Conservation (phyloP, 2,888 invertebrate genomes). For the Drosophila leonis region DNA sequence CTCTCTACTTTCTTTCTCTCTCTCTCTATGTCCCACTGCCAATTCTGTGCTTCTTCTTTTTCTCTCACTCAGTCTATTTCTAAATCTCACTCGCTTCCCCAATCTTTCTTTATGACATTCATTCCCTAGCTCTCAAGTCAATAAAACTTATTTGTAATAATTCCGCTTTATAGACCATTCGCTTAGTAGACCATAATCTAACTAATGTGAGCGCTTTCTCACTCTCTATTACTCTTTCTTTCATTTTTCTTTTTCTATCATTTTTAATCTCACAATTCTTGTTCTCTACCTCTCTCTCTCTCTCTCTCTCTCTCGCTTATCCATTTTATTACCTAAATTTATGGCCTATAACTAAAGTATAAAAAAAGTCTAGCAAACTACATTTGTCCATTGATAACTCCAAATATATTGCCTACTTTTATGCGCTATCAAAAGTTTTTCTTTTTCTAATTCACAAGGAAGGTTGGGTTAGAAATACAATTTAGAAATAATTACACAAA, state of each 20-base stretch:
- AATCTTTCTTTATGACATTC: background rate
- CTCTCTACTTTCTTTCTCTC: no score
- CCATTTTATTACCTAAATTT: background rate
- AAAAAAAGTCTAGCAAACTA: background rate
- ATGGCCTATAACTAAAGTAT: background rate
- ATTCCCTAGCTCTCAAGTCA: background rate
- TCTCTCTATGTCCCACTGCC: no score
- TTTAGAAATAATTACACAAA: constrained; percentile 17
- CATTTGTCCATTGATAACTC: background rate
- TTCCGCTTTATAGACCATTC: background rate
- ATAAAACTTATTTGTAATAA: constrained; percentile 2
- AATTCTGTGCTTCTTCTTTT: background rate
- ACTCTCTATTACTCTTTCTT: background rate
- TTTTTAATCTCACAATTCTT: background rate
- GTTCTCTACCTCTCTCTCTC: background rate
- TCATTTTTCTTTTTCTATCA: background rate
- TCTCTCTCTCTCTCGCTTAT: background rate
- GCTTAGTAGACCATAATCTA: background rate
- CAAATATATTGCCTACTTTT: constrained; percentile 29
- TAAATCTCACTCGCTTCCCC: background rate
- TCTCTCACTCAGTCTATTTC: background rate
- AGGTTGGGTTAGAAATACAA: background rate
- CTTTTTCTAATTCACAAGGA: background rate
- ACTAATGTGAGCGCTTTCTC: background rate
- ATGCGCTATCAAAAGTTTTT: constrained; percentile 16